Base-by-base conservation (phyloP, 2,113 vertebrate genomes). In the Rana temporaria region DNA sequence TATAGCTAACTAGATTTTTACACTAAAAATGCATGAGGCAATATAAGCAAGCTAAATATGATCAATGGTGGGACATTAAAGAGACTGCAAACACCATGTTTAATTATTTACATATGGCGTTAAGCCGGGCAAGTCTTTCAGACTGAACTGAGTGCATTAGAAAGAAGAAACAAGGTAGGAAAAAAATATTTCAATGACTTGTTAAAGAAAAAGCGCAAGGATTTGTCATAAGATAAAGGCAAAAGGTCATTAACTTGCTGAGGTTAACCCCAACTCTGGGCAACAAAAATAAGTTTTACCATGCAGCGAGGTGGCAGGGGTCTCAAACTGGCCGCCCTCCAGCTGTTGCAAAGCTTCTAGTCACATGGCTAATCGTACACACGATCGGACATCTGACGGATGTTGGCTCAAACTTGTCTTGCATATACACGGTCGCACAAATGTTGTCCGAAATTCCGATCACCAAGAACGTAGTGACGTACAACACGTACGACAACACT, bases 61-160 rank as follows among this genome's bases (percentile, higher is more conserved):
- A 83, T 75, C 81, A 83, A 83, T 76, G 81, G 81, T 18, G 22
- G 20, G 64, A 76, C 72, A 76, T 83, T 76, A 83, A 83, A 83
- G 72, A 67, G 30, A 42, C 53, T 59, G 72, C 16, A 68, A 83
- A 68, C 52, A 60, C 53, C 56, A 30, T 38, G 20, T 83, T 76
- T 76, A 68, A 83, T 83, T 83, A 83, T 83, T 76, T 83, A 83
- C 81, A 67, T 83, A 83, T 63, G 59, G 57, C 12, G 62, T 68
- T 83, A 60, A 53, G 26, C 52, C 20, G 34, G 30, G 72, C 64
- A 75, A n/a, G 32, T 79, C 53, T 20, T 52, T 19, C 26, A 74
- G 57, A 83, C 4, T 24, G 55, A 57, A 68, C 76, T 59, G 32
- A 42, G 34, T 67, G n/a, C 24, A 60, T 22, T 30, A 83, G 30